phyloP scores from a whole-genome alignment of 2,888 invertebrate genomes.

The Cerastis rubricosa region DNA sequence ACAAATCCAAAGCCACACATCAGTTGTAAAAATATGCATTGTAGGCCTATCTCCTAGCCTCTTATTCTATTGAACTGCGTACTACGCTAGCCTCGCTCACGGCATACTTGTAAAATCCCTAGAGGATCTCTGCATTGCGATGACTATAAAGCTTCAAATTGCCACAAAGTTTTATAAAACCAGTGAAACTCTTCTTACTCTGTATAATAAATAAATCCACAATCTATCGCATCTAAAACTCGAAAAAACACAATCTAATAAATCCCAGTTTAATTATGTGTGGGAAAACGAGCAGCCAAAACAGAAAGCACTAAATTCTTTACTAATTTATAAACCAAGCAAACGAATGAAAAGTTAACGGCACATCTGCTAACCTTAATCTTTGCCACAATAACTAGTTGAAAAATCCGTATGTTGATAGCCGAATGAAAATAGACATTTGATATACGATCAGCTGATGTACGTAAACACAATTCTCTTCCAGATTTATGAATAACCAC shows the following conservation, averaged over 20 bases:
- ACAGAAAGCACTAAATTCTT: conserved; percentile 50
- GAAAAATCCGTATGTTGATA: conserved; percentile 78
- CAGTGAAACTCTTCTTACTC: conserved; percentile 7
- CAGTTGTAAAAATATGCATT: background rate
- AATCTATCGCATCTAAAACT: conserved; percentile 17
- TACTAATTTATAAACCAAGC: conserved; percentile 46
- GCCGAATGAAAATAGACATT: conserved; percentile 80
- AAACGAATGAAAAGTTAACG: conserved; percentile 46
- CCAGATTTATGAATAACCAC: conserved; percentile 83
- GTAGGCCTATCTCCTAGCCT: background rate
- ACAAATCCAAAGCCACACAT: background rate
- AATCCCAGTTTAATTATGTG: conserved; percentile 56
- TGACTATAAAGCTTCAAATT: background rate
- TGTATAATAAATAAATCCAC: conserved; percentile 25
- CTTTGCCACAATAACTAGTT: conserved; percentile 67
- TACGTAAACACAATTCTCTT: conserved; percentile 79
- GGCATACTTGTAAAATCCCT: background rate
- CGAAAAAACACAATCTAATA: conserved; percentile 44
- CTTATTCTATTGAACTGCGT: background rate
- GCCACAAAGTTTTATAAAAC: background rate
- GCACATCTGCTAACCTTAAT: conserved; percentile 59
- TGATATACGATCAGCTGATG: conserved; percentile 78
- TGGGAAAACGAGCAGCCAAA: conserved; percentile 53
- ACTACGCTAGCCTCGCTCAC: background rate
- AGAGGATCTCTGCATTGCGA: background rate